Evolutionary conservation across 2,888 invertebrate species (phyloP), one percentile per base, ranked within the genome.

Genomic region (Tillus elongatus): DNA sequence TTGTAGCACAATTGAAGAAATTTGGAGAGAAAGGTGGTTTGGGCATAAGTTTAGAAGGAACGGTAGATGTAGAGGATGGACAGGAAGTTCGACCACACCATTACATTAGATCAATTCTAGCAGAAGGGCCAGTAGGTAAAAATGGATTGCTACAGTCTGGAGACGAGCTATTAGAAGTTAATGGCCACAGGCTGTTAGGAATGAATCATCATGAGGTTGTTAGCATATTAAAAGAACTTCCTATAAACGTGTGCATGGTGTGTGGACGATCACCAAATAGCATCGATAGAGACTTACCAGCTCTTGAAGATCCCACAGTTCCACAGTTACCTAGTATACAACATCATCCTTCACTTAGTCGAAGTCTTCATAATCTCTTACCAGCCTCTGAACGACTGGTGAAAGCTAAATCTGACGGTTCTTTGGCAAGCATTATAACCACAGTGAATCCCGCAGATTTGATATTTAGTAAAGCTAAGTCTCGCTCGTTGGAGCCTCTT

Each of bases 31-130:
- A 90, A 29, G 92, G 92, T 30, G 97, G 97, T 2, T 74, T 98
- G 36, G 97, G 97, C 19, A 95, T 98, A 54, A 96, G 93, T 33
- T 72, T 97, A 44, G 96, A 97, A 65, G 97, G 98, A 35, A 98
- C 98, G 0, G 97, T 96, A 27, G 98, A 98, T 64, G 95, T 98
- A 36, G 91, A 93, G 66, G 85, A 88, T 58, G 97, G 97, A 0
- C 79, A 88, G 39, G 97, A 98, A 70, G 91, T 96, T 29, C 76
- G 96, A 40, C 97, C 98, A 2, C 98, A 98, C 68, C 98, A 97
- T 71, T 97, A 96, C 66, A 96, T 98, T 58, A 81, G 97, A 49
- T 92, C 92, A 36, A 93, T 98, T 54, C 72, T 97, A 53, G 83
- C 89, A n/a, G 93, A 96, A 65, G 97, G 98, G 1, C 97, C 98